Conservation (phyloP, 2,888 invertebrate genomes). For the Acleris holmiana region DNA sequence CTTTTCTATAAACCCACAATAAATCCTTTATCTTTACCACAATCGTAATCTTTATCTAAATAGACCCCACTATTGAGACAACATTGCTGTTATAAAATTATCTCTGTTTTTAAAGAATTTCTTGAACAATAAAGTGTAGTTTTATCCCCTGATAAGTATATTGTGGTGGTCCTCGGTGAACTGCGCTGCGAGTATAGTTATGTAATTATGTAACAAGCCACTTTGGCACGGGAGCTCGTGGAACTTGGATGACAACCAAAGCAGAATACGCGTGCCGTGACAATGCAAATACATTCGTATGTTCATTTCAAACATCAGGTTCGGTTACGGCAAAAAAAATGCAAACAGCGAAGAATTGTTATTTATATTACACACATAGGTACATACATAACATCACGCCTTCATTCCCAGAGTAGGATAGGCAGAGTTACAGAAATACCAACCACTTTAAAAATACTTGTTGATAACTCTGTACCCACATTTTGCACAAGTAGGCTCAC, state of each 20-base stretch:
- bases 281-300: neutral
- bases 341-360: too few relatives aligned
- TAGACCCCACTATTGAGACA: constrained; percentile 49
- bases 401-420: too few relatives aligned
- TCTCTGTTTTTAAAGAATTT: constrained; percentile 38
- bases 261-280: constrained; percentile 4
- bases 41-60: constrained; percentile 74
- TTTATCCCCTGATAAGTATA: constrained; percentile 55
- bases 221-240: constrained; percentile 58
- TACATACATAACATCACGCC: too few relatives aligned
- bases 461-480: too few relatives aligned
- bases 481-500: too few relatives aligned
- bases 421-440: too few relatives aligned
- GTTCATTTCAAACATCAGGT: too few relatives aligned
- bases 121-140: constrained; percentile 61
- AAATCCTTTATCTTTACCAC: constrained; percentile 73
- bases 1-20: constrained; percentile 70
- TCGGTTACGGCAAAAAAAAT: too few relatives aligned
- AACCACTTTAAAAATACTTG: too few relatives aligned
- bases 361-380: too few relatives aligned
- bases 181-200: constrained; percentile 52
- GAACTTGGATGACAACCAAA: constrained; percentile 70
- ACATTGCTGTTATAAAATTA: constrained; percentile 14
- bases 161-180: constrained; percentile 53
- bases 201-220: constrained; percentile 54